Base-by-base conservation (phyloP, 2,113 vertebrate genomes). In the Parotia lawesii region DNA sequence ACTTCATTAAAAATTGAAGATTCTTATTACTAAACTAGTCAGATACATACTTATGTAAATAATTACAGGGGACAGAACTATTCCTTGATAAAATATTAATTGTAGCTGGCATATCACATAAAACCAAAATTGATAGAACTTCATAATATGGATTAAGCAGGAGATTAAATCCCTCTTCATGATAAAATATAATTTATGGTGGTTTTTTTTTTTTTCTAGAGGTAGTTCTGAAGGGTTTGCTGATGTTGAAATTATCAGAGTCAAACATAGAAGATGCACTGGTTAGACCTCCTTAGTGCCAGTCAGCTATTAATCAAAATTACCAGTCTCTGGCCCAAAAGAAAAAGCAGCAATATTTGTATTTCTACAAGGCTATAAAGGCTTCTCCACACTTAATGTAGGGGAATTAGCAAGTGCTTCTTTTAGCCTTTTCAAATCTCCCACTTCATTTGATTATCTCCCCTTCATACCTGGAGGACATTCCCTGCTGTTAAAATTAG, bases 301-400 rank as follows among this genome's bases (percentile, higher is more conserved):
- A 65, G 65, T 88, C 61, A 76, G 64, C 40, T 92, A 61, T 85
- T 87, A 95, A 83, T 91, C 53, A 92, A 79, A 94, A 89, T 88
- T 48, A 65, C 53, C 56, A 62, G 18, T 60, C 35, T 85, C 33
- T 66, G 40, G 10, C 76, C 50, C 5, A 6, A 85, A 94, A 76
- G 37, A 44, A 94, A 71, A 87, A 50, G 9, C 35, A 76, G 12
- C 8, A 81, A 22, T 69, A 60, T 25, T 70, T 73, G 37, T 67
- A 53, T 35, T 42, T 81, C 25, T 58, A 70, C 14, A 61, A 71
- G 75, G 50, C 47, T 80, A 10, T n/a, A 74, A 82, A 64, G 33
- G 10, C n/a, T 67, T 47, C 3, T 53, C 8, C 15, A 8, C 22
- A 19, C 62, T 89, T 94, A 58, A 45, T 16, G 45, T 29, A 81